These are phyloP conservation scores for Andrena hattorfiana DNA, from an alignment of 2,888 invertebrate genomes.

Conservation along the genomic window DNA sequence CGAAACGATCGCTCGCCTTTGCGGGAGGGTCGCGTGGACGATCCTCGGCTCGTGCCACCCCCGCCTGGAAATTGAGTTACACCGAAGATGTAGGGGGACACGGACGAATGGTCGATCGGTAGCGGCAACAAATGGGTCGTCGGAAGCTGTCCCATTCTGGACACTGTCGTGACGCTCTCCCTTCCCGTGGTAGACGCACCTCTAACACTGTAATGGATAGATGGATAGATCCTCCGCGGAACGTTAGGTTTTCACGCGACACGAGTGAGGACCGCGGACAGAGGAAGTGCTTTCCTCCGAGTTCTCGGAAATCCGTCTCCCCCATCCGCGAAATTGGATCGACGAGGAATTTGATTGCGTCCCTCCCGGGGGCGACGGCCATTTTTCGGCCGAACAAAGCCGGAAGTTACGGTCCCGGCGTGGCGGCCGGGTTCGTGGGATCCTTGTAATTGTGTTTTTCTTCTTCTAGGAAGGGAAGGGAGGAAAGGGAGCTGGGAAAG, in stretches of 20 bases:
- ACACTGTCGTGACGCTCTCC: slow-evolving; percentile 34
- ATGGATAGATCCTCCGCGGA: slow-evolving; percentile 5
- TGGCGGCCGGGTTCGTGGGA: neutral
- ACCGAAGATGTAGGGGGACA: slow-evolving; percentile 20
- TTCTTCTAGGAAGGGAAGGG: neutral
- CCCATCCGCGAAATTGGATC: slow-evolving; percentile 8
- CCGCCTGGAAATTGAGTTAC: slow-evolving; percentile 2
- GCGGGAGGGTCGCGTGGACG: neutral
- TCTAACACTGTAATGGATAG: slow-evolving; percentile 43
- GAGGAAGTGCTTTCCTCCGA: neutral
- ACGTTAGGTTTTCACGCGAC: neutral
- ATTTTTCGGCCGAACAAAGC: neutral
- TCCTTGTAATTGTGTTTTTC: slow-evolving; percentile 13
- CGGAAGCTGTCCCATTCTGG: slow-evolving; percentile 14
- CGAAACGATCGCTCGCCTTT: slow-evolving; percentile 7
- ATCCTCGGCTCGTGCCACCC: neutral
- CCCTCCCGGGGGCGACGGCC: neutral
- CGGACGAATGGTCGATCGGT: slow-evolving; percentile 13
- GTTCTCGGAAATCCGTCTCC: slow-evolving; percentile 18
- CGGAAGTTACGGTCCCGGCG: slow-evolving; percentile 1
- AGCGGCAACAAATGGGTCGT: slow-evolving; percentile 40
- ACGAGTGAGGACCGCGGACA: neutral
- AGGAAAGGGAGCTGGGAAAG: neutral
- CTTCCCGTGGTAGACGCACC: slow-evolving; percentile 19
- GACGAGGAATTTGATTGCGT: slow-evolving; percentile 6